Evolutionary conservation across 2,888 invertebrate species (phyloP), one percentile per base, ranked within the genome.

Genomic region (Stomorhina lunata): DNA sequence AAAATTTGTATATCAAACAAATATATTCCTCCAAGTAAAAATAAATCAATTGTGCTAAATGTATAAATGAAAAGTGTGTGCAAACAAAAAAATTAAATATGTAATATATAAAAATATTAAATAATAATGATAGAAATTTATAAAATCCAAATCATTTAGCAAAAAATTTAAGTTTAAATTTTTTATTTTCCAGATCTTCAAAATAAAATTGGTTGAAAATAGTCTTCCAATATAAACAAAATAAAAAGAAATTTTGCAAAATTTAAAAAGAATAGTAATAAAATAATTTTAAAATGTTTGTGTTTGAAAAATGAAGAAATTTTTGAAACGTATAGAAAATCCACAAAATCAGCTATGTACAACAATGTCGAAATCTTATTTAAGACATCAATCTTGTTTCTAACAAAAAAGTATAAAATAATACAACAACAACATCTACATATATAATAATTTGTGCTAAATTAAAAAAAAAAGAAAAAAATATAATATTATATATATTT

Each of bases 201-300:
- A 48, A 68, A 68, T 34, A 10, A 71, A 73, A 68, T 78, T 73
- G 63, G 48, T 65, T 27, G 53, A 25, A 65, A 45, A 63, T 43
- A 68, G 81, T 82, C 75, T 82, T 82, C 81, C 81, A 59, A 75
- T 65, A n/a, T 34, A 22, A 72, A 72, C 15, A 72, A 59, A 57
- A 53, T 43, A 53, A 43, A 53, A 40, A 22, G 57, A 45, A 53
- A 53, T 15, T 32, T 29, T n/a, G 12, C 25, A 3, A 53, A 59
- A 50, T 48, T 61, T 17, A 45, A 22, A 53, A 20, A 15, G 34
- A 57, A 65, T 43, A 61, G 43, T 27, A n/a, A 12, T 50, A 45
- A 75, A 73, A 45, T n/a, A 2, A 37, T 34, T 17, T 37, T 22
- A 77, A 61, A 55, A 77, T 81, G 68, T 40, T 61, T 61, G 53